Evolutionary conservation across 2,797 vertebrate genomes (phyloP).

Genomic region (Microcaecilia unicolor): DNA sequence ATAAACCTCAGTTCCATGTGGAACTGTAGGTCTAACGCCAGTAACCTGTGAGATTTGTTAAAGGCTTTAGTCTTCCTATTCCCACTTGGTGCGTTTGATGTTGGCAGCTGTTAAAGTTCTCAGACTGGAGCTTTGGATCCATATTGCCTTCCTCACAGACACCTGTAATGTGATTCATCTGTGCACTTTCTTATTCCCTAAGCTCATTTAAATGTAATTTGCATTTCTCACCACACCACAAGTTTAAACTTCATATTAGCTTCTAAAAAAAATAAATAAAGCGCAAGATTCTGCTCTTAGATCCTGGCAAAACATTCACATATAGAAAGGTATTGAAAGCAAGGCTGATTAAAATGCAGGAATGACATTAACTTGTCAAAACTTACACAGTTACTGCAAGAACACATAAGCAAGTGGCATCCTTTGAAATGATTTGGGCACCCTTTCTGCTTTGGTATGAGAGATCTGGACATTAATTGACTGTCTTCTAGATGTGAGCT

Average conservation of each 20-base stretch:
- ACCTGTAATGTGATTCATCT: slow-evolving; percentile 42
- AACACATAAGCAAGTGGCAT: no score
- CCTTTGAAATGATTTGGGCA: no score
- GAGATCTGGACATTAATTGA: no score
- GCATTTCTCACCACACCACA: slow-evolving; percentile 29
- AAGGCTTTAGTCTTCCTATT: slow-evolving; percentile 37
- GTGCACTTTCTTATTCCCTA: slow-evolving; percentile 41
- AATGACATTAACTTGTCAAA: no score
- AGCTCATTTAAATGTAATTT: slow-evolving; percentile 43
- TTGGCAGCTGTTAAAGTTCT: slow-evolving; percentile 50
- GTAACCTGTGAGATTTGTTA: slow-evolving; percentile 42
- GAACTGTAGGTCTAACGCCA: slow-evolving; percentile 21
- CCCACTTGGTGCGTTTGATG: slow-evolving; percentile 39
- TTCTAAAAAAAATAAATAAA: slow-evolving; percentile 12
- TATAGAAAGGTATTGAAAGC: no score
- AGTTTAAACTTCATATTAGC: slow-evolving; percentile 23
- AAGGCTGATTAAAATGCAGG: no score
- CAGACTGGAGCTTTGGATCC: slow-evolving; percentile 33
- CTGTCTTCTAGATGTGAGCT: no score
- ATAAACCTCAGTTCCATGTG: slow-evolving; percentile 30
- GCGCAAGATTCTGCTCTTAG: not conserved
- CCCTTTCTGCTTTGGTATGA: no score
- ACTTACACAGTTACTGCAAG: no score
- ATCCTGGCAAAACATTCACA: no score
- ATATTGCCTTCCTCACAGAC: slow-evolving; percentile 36